Conservation (phyloP, 2,888 invertebrate genomes). For the Hylaea fasciaria region DNA sequence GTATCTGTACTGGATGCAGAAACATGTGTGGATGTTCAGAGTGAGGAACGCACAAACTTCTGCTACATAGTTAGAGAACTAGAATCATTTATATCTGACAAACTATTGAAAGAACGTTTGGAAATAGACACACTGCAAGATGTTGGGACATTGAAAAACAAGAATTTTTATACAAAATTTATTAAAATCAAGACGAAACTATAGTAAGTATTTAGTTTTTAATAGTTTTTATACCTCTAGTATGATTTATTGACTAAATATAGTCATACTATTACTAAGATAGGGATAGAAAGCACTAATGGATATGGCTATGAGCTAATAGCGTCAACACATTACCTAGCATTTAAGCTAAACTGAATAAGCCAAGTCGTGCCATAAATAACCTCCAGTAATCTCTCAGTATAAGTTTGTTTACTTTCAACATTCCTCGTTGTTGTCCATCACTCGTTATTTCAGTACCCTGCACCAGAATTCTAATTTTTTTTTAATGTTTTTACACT, state of each 20-base stretch:
- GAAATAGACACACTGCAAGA: constrained; percentile 97
- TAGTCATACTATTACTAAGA: too few species aligned
- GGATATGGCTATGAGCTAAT: too few species aligned
- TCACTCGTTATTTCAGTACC: too few species aligned
- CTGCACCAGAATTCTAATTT: too few species aligned
- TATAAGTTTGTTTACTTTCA: too few species aligned
- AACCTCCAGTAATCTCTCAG: too few species aligned
- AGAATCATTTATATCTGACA: constrained; percentile 93
- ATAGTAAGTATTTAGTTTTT: constrained; percentile 90
- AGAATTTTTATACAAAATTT: constrained; percentile 96
- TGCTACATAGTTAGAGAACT: constrained; percentile 91
- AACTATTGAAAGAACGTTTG: constrained; percentile 94
- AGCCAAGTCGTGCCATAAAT: too few species aligned
- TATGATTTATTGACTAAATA: neutral
- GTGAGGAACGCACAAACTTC: constrained; percentile 90
- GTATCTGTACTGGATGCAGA: constrained; percentile 94
- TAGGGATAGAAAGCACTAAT: neutral
- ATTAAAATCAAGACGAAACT: constrained; percentile 99
- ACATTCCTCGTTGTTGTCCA: too few species aligned
- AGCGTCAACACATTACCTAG: too few species aligned
- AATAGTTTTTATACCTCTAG: neutral
- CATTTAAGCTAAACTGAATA: too few species aligned
- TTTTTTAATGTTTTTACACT: neutral
- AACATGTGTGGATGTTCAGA: constrained; percentile 88
- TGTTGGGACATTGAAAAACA: constrained; percentile 94